Percentiles rank a stretch among this genome's conserved stretches.
phyloP scores from a whole-genome alignment of 2,797 vertebrate species.

The Halcyon chelicuti region DNA sequence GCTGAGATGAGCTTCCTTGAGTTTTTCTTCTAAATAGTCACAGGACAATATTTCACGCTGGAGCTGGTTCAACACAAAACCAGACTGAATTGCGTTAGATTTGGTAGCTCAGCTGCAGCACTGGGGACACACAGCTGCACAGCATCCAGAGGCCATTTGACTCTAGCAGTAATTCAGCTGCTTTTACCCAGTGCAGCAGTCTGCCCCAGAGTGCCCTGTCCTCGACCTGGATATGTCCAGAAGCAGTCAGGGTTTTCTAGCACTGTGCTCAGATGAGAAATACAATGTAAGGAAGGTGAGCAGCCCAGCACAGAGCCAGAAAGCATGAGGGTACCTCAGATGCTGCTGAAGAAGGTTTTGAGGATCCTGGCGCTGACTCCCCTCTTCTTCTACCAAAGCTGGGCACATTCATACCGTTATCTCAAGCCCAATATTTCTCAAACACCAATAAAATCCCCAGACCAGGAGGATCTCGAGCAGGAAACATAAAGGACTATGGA shows the following conservation, averaged over 20 bases:
- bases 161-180: neutral
- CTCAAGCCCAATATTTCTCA: neutral
- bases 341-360: neutral
- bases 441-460: neutral
- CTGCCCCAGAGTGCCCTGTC: neutral
- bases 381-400: neutral
- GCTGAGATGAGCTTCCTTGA: neutral
- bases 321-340: neutral
- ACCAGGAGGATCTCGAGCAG: neutral
- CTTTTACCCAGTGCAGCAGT: neutral
- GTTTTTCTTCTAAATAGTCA: neutral
- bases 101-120: neutral
- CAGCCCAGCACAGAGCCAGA: neutral
- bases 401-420: rapidly evolving
- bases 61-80: neutral
- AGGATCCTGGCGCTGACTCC: neutral
- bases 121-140: rapidly evolving
- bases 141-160: neutral
- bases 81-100: neutral
- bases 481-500: neutral
- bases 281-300: rapidly evolving
- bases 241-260: neutral
- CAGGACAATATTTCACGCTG: neutral
- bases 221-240: neutral
- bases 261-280: rapidly evolving